Conservation (phyloP, 2,797 vertebrate genomes). For the Hypotaenidia philippensis region DNA sequence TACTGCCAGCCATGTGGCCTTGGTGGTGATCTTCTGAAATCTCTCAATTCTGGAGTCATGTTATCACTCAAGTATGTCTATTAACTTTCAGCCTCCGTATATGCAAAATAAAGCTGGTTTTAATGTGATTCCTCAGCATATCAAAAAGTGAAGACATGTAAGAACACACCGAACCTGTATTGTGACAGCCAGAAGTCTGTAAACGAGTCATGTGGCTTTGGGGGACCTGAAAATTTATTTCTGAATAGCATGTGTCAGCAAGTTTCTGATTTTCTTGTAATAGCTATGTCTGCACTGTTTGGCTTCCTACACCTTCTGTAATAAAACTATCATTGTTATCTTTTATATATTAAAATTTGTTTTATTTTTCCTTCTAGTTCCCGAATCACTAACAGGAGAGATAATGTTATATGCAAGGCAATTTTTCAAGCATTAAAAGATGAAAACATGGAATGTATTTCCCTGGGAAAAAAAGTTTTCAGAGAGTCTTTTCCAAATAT, state of each 20-base stretch:
- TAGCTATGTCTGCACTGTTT: neutral
- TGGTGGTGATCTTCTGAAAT: neutral
- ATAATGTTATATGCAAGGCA: neutral
- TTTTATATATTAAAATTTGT: neutral
- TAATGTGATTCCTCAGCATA: neutral
- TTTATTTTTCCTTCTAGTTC: slow-evolving; percentile 19
- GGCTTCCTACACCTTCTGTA: slow-evolving; percentile 15
- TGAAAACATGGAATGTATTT: slow-evolving; percentile 31
- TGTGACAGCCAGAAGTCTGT: neutral
- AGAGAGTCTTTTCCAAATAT: neutral
- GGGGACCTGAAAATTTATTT: neutral
- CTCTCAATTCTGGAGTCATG: neutral
- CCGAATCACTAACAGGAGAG: neutral
- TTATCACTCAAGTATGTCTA: neutral
- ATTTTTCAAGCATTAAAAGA: neutral
- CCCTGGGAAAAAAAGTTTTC: slow-evolving; percentile 13
- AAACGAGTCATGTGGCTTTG: neutral
- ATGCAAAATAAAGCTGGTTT: neutral
- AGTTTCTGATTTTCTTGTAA: slow-evolving; percentile 37
- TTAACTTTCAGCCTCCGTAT: neutral
- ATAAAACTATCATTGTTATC: slow-evolving; percentile 13
- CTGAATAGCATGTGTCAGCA: neutral
- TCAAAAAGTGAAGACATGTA: neutral
- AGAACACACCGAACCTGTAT: neutral
- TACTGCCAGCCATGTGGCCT: neutral